Base-by-base conservation (phyloP, 2,888 invertebrate species). In the Lithophane semibrunnea region DNA sequence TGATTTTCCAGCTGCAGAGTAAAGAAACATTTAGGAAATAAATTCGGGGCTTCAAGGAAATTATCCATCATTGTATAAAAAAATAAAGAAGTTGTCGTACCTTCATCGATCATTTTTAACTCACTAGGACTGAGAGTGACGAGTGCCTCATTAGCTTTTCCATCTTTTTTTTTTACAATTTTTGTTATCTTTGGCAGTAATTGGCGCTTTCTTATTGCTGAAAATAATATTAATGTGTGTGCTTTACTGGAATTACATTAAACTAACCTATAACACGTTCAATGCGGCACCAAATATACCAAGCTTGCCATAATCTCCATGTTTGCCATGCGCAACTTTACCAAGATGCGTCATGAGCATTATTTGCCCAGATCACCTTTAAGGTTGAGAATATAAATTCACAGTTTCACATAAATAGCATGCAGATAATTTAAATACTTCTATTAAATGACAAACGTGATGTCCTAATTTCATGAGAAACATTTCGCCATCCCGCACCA, bases 1-100 rank as follows among this genome's bases (percentile, higher is more conserved):
- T n/a, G 64, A 18, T 29, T 79, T 84, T 44, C 58, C 87, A 65
- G 87, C 87, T 86, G 71, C 24, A 84, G 86, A 84, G 86, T 54
- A 2, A 49, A 69, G 9, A 58, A 37, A 58, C 71, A 21, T 54
- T 18, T 44, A 42, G n/a, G 1, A 21, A 72, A 44, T 12, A 16
- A 52, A 47, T 54, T 29, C 7, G 13, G 7, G 16, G 37, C 7
- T 58, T 68, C 1, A 5, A 61, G 12, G 21, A n/a, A 37, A 16
- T 47, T 18, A 24, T 44, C 3, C 24, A 12, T 37, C 7, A 21
- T 58, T 58, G 16, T 58, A 1, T 7, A 58, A 13, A 58, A 29
- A 60, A 58, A 5, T n/a, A 16, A n/a, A 7, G 16, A 18, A 8
- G 8, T 10, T 2, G 4, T 24, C n/a, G 2, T 73, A 83, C 83